These are phyloP conservation scores for Rotaria macrura DNA, from an alignment of 2,888 invertebrate genomes.

Conservation along the genomic window DNA sequence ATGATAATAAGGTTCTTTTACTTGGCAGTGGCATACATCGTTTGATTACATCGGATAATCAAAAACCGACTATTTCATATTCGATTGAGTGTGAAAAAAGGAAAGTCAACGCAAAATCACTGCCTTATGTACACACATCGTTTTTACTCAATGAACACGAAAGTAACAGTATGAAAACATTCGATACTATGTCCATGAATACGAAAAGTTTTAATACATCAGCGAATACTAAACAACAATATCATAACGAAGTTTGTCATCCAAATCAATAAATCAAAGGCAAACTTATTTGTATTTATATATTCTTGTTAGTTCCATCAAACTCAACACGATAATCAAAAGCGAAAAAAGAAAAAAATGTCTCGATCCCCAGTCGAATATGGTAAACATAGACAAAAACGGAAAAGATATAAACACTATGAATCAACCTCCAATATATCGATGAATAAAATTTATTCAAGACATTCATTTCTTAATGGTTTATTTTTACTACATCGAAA, in stretches of 20 bases:
- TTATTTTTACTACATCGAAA: background rate
- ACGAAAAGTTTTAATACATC: conserved; percentile 13
- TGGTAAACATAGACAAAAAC: background rate
- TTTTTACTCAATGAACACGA: background rate
- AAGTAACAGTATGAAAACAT: background rate
- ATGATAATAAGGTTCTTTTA: background rate
- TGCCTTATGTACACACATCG: background rate
- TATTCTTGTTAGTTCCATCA: too few relatives aligned
- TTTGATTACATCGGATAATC: background rate
- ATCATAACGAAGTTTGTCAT: background rate
- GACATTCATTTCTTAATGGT: background rate
- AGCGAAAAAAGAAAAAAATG: background rate
- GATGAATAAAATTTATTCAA: background rate
- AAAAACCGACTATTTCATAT: background rate
- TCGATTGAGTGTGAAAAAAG: background rate
- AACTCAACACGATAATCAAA: background rate
- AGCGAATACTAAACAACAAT: background rate
- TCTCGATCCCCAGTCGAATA: background rate
- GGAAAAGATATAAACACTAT: background rate
- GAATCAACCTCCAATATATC: background rate
- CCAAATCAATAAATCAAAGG: background rate
- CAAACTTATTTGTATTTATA: too few relatives aligned
- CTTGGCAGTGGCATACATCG: background rate
- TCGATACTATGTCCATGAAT: background rate
- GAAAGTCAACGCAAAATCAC: background rate